phyloP scores from a whole-genome alignment of 2,797 vertebrate genomes.

The Squalus acanthias region DNA sequence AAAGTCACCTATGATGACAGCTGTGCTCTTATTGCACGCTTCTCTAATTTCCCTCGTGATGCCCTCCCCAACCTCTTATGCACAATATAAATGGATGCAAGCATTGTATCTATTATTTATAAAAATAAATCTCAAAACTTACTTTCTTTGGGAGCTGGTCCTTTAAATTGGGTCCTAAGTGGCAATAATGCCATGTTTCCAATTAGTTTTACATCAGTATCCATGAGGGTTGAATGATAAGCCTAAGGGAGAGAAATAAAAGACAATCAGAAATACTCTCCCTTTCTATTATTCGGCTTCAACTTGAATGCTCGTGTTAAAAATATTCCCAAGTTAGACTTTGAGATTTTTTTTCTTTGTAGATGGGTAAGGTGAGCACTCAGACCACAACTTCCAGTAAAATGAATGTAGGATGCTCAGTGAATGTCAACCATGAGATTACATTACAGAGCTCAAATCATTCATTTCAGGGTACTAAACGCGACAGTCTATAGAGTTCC shows the following conservation, averaged over 20 bases:
- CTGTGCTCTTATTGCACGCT: too few relatives aligned
- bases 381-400: neutral
- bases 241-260: conserved; percentile 59
- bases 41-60: too few relatives aligned
- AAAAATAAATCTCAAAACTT: conserved; percentile 48
- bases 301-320: neutral
- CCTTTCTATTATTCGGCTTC: neutral
- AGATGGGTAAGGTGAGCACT: neutral
- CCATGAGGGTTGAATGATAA: conserved; percentile 88
- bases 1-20: too few relatives aligned
- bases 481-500: neutral
- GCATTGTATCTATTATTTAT: too few relatives aligned
- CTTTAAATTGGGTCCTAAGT: conserved; percentile 91
- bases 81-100: neutral
- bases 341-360: neutral
- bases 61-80: too few relatives aligned
- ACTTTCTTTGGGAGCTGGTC: conserved; percentile 87
- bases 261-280: neutral
- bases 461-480: neutral
- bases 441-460: neutral
- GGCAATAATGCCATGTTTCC: conserved; percentile 95
- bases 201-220: conserved; percentile 74
- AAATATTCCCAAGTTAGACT: neutral
- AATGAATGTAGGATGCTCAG: neutral
- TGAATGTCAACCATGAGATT: neutral